Base-by-base conservation (phyloP, 2,113 vertebrate species). In the Catharus fuscescens region DNA sequence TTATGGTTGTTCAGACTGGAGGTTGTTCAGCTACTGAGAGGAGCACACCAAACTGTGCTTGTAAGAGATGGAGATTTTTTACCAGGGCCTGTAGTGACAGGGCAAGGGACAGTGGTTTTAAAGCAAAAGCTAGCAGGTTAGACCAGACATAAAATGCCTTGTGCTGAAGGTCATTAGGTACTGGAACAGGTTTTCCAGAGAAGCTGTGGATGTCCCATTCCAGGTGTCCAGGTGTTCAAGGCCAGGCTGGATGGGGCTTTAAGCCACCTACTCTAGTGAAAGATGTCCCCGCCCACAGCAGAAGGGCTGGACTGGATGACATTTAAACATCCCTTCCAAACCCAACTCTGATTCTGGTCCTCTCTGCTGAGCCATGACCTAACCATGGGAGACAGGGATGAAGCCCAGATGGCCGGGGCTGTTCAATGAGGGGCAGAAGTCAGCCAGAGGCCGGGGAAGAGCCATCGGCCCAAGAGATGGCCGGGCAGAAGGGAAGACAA, bases 401-500 rank as follows among this genome's bases (percentile, higher is more conserved):
- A 44, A 91, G 34, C 32, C 7, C 24, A 23, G 23, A 48, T 48
- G 47, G 23, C 47, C 0, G 0, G n/a, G 25, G n/a, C 38, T 73
- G 64, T 31, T 31, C 5, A 18, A 3, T 0, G 0, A 74, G 19
- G 10, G 18, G 48, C 60, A 76, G 50, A 59, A 50, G 19, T 44
- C 69, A 48, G 24, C 28, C 62, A 67, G 28, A 18, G 18, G n/a
- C 29, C 34, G 36, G 26, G 50, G 47, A 81, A 28, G 25, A 74
- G 44, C 56, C 42, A 52, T 5, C 0, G 0, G 45, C 50, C 54
- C n/a, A 23, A 42, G 62, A 80, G 40, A 86, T 0, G 2, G 48
- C 60, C 71, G 56, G n/a, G 44, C 56, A 70, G 73, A 66, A 66
- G 8, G 31, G 28, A 87, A 26, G 42, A 54, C 32, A 66, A 45